Conservation (phyloP, 2,113 vertebrate genomes). For the Clinocottus analis region DNA sequence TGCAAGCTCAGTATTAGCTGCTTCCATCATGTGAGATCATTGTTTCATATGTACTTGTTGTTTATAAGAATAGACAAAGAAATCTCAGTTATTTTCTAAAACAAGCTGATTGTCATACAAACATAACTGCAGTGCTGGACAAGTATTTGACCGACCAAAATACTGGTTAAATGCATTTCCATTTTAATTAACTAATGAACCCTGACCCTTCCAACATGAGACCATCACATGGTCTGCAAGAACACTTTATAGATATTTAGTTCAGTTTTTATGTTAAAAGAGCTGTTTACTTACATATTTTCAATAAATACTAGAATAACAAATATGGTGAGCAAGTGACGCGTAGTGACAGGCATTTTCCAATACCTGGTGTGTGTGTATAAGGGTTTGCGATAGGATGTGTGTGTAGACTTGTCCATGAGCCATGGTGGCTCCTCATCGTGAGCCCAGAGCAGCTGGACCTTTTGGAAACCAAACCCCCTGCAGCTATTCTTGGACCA, state of each 20-base stretch:
- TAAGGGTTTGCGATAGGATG: background rate
- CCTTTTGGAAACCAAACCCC: too few relatives aligned
- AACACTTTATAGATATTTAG: background rate
- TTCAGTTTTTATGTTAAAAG: background rate
- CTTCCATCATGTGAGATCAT: background rate
- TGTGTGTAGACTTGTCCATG: slow-evolving; percentile 26
- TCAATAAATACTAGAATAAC: too few relatives aligned
- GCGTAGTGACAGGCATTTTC: too few relatives aligned
- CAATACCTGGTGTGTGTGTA: too few relatives aligned
- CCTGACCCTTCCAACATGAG: background rate
- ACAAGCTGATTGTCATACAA: background rate
- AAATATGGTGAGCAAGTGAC: too few relatives aligned
- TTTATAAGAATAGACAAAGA: background rate
- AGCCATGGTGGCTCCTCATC: slow-evolving; percentile 42
- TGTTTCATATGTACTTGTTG: background rate
- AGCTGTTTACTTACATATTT: background rate
- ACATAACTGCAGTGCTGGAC: background rate
- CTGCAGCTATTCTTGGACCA: too few relatives aligned
- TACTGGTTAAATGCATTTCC: too few relatives aligned
- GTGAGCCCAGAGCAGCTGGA: slow-evolving; percentile 33
- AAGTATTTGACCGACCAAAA: background rate
- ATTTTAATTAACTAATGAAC: background rate
- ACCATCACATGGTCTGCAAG: slow-evolving; percentile 1
- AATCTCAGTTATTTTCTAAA: background rate
- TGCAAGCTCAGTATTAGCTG: background rate